Conservation (phyloP, 2,797 vertebrate genomes). For the Pangasius krempfi region DNA sequence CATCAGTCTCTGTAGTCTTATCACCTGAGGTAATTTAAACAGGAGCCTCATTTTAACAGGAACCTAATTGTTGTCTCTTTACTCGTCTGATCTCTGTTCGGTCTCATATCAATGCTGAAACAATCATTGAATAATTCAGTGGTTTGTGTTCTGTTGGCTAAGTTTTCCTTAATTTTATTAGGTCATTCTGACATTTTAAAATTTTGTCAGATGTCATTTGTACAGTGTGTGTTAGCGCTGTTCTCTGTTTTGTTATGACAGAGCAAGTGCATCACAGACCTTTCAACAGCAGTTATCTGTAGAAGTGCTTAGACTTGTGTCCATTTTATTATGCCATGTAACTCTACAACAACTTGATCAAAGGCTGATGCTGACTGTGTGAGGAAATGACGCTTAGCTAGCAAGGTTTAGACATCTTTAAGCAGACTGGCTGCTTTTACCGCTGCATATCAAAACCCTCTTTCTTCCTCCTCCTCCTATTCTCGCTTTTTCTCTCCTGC, state of each 20-base stretch:
- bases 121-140: too few species aligned
- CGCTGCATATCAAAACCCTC: neutral
- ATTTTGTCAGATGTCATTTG: neutral
- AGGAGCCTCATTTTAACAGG: slow-evolving; percentile 5
- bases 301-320: neutral
- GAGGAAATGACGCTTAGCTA: neutral
- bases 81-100: neutral
- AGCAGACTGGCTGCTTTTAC: neutral
- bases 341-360: neutral
- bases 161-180: neutral
- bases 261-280: neutral
- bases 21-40: slow-evolving; percentile 24
- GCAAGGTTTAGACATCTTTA: neutral
- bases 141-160: too few species aligned
- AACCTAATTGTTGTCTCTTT: neutral
- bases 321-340: neutral
- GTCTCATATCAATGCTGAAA: neutral
- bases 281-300: neutral
- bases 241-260: neutral
- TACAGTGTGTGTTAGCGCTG: neutral
- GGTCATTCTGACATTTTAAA: neutral
- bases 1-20: slow-evolving; percentile 8
- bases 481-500: neutral
- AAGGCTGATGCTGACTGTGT: neutral
- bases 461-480: neutral